Evolutionary conservation across 2,113 vertebrate genomes (phyloP), one percentile per base, ranked within the genome.

Genomic region (Ptyas mucosa): DNA sequence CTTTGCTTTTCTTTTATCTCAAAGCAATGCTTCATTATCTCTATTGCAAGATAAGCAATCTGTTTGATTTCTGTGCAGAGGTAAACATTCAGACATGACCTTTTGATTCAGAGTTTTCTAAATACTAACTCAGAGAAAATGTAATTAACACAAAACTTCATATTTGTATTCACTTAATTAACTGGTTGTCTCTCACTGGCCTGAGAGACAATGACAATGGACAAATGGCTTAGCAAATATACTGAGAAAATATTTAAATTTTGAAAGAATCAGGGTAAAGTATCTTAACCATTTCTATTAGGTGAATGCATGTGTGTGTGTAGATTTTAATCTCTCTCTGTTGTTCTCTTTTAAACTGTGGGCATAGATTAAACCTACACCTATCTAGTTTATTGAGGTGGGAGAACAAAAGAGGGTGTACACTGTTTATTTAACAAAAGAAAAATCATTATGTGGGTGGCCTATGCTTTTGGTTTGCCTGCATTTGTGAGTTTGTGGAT

Each of bases 401-500:
- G 91, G 52, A 3, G 29, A 34, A 34, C 24, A 93, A 87, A 34
- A 85, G 46, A 92, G 87, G 86, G 51, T 2, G 0, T 87, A 52
- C 91, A 91, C 69, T 87, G 2, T 91, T 94, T 90, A 94, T 92
- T 75, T 95, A 89, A 86, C 89, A 94, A 93, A 61, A 89, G 51
- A 90, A 57, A 88, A 64, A 53, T 89, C 92, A 96, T 94, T 90
- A 93, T 15, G 49, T 88, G 34, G 89, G 51, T 55, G 94, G 46
- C 26, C 86, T 90, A 51, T 87, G 88, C 69, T 94, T 95, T 39
- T 21, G 94, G 93, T 95, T 94, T 95, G 94, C 94, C 87, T 92
- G 64, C 88, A 87, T 97, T 94, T 96, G 92, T 95, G 93, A 92
- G 95, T 87, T 91, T 96, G 95, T 95, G 94, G 95, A 95, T 95